Evolutionary conservation across 2,888 invertebrate species (phyloP), one percentile per base, ranked within the genome.

Genomic region (Neoascia interrupta): DNA sequence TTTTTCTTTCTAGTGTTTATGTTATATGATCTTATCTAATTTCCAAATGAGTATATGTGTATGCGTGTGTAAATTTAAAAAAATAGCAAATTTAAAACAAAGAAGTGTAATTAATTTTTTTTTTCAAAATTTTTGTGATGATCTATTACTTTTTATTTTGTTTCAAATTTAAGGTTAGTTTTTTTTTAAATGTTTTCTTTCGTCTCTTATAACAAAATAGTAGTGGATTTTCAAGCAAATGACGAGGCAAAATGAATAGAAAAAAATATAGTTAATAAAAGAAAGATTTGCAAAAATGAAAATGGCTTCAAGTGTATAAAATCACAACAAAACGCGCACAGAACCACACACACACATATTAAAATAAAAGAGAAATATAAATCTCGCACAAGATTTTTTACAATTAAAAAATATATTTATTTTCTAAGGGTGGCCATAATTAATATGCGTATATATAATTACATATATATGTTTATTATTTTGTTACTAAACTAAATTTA

Each of bases 321-420:
- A 37, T 19, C 63, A 61, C 47, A 43, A 47, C 4, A 37, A 39
- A 34, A 41, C 58, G 26, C 31, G 68, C 49, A 64, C 43, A 70
- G 26, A 37, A n/a, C n/a, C 36, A 58, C 47, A 68, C 54, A 54
- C 45, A 28, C 19, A 39, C 28, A 11, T 31, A 31, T 5, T 60
- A 45, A 66, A 31, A 13, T 10, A 39, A 53, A 19, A 15, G 19
- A 41, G 47, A 13, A 13, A 31, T 26, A n/a, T 31, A 54, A 58
- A 53, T 51, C 41, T 76, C 64, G 72, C 72, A 76, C 76, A 76
- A 76, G n/a, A n/a, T n/a, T 64, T 76, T 76, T 51, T 64, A 76
- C 53, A 47, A 76, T 58, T n/a, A n/a, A n/a, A n/a, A n/a, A n/a
- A n/a, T n/a, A n/a, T 70, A 70, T 47, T 43, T 63, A 53, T 58